Evolutionary conservation across 2,888 invertebrate species (phyloP), one percentile per base, ranked within the genome.

Genomic region (Timandra comae): DNA sequence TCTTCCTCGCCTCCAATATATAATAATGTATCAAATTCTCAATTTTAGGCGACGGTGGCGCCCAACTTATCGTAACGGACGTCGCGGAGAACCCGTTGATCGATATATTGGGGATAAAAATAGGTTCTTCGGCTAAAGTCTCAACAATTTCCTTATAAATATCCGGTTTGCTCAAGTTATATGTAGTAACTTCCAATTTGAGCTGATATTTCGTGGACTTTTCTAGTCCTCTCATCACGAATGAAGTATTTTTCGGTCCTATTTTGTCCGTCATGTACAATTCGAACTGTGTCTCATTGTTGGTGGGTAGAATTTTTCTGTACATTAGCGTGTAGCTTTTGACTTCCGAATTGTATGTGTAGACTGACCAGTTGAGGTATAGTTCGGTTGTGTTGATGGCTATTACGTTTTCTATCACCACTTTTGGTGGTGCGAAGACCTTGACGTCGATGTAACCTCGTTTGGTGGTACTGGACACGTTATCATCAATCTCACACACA

Each of bases 31-130:
- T 91, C 52, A 90, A 89, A 41, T 91, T 89, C 7, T 88, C 87
- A 7, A 93, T 82, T 10, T 91, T 82, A 0, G 82, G 67, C 0
- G 91, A 89, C 0, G 94, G 93, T 0, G 89, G 85, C 13, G 86
- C 88, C 94, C 95, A 95, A 0, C 92, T 91, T 30, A 96, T 91
- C 0, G 94, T 94, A 38, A 95, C 93, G 0, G 95, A 93, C 12
- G 91, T 91, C 0, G 85, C 79, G 87, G 84, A 81, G 36, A 85
- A 85, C 0, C 84, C 95, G 21, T 93, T 94, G 0, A 94, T 91
- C 25, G 91, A 89, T 24, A 94, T 91, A 59, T 90, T 90, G 1
- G 96, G 95, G 25, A 92, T 87, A 60, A 94, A 95, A 39, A 88
- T 81, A 0, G 95, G 95, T 78, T 95, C 94, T 66, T 89, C 80